These are phyloP conservation scores for Aspiorhynchus laticeps DNA, from an alignment of 2,113 vertebrate species.

Conservation along the genomic window DNA sequence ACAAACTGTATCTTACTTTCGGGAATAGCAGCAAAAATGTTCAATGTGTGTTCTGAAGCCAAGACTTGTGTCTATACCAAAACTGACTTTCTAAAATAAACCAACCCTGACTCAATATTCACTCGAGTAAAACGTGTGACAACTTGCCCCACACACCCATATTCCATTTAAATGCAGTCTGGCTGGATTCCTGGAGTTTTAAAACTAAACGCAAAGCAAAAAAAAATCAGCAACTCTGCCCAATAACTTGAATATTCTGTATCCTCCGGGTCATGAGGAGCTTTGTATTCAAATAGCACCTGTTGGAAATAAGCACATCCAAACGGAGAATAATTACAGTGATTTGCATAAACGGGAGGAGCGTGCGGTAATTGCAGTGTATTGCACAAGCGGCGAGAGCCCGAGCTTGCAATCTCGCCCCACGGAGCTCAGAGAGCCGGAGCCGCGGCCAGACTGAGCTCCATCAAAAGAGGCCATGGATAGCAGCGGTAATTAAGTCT, in stretches of 20 bases:
- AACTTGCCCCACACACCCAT: background rate
- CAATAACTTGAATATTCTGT: background rate
- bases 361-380: slow-evolving; percentile 76
- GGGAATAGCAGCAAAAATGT: background rate
- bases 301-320: slow-evolving; percentile 76
- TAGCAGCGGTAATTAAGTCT: slow-evolving; percentile 72
- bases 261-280: slow-evolving; percentile 54
- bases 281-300: slow-evolving; percentile 78
- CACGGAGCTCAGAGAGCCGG: slow-evolving; percentile 33
- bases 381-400: slow-evolving; percentile 56
- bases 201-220: background rate
- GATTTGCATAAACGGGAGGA: slow-evolving; percentile 72
- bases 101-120: background rate
- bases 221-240: background rate
- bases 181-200: background rate
- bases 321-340: slow-evolving; percentile 79
- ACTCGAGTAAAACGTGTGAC: background rate
- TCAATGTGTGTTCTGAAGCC: background rate
- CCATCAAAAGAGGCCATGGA: slow-evolving; percentile 55
- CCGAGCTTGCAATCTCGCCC: slow-evolving; percentile 47
- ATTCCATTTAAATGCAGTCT: background rate
- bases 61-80: background rate
- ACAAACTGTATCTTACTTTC: background rate
- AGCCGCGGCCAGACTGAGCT: slow-evolving; percentile 42
- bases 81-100: background rate